Evolutionary conservation across 2,113 vertebrate species (phyloP).

Genomic region (Rhea pennata): DNA sequence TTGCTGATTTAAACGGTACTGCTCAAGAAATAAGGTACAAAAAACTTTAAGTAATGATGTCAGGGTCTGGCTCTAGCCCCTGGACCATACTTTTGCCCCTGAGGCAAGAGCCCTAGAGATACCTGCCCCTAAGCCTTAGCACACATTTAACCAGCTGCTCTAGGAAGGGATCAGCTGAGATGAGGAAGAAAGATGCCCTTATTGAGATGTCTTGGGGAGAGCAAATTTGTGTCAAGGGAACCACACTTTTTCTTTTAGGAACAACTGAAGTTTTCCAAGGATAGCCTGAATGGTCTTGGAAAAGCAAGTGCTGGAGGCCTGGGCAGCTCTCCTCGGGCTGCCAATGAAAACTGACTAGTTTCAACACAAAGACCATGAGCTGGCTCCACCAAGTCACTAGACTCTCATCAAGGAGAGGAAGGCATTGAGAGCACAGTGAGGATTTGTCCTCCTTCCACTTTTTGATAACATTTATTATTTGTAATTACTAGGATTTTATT

Average conservation of each 20-base stretch:
- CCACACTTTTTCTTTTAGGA: not conserved
- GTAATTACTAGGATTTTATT: not conserved
- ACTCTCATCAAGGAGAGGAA: not conserved
- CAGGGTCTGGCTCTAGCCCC: not conserved
- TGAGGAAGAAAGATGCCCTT: not conserved
- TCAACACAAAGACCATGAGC: not conserved
- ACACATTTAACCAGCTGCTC: not conserved
- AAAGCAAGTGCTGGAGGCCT: not conserved
- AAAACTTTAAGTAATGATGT: not conserved
- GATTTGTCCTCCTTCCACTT: not conserved
- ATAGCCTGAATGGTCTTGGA: not conserved
- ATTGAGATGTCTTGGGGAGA: not conserved
- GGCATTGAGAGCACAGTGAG: not conserved
- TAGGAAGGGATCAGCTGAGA: not conserved
- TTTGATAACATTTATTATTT: not conserved
- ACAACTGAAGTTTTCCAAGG: not conserved
- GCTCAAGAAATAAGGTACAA: not conserved
- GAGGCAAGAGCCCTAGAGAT: not conserved
- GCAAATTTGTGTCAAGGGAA: not conserved
- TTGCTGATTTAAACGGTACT: not conserved
- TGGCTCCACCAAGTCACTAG: rapidly evolving
- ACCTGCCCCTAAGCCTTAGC: not conserved
- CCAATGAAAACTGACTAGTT: not conserved
- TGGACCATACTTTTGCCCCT: not conserved
- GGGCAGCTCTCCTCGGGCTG: not conserved